Conservation (phyloP, 2,113 vertebrate genomes). For the Lophius piscatorius region DNA sequence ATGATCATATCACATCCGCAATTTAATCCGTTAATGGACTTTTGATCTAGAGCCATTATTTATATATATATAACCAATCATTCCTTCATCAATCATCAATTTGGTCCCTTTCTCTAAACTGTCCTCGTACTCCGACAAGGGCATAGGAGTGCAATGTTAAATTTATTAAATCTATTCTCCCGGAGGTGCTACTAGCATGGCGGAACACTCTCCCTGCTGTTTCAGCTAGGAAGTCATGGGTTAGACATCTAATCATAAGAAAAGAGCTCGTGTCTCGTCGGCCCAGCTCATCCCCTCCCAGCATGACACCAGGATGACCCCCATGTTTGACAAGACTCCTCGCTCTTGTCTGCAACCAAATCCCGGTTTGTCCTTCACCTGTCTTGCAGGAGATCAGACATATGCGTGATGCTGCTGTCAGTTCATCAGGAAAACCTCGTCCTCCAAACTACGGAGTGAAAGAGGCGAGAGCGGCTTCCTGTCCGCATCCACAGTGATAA, state of each 20-base stretch:
- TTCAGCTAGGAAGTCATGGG: neutral
- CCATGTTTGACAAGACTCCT: constrained; percentile 30
- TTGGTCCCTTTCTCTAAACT: too few species aligned
- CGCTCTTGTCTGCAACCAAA: neutral
- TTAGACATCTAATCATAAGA: constrained; percentile 20
- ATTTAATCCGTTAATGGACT: too few species aligned
- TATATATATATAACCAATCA: too few species aligned
- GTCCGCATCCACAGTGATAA: constrained; percentile 37
- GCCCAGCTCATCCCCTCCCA: constrained; percentile 4
- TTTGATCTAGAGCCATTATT: too few species aligned
- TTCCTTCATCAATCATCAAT: too few species aligned
- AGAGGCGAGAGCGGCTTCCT: constrained; percentile 33
- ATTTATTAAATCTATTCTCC: too few species aligned
- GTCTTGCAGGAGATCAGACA: constrained; percentile 40
- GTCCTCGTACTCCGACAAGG: too few species aligned
- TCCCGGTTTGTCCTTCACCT: constrained; percentile 17
- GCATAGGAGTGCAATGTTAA: too few species aligned
- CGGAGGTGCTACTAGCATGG: too few species aligned
- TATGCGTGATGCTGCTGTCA: constrained; percentile 41
- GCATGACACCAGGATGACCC: constrained; percentile 17
- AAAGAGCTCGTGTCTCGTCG: neutral
- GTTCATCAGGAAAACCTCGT: constrained; percentile 32
- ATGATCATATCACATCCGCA: too few species aligned
- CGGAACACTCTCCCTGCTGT: neutral
- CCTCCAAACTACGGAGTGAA: constrained; percentile 28